Conservation (phyloP, 2,797 vertebrate genomes). For the Cottoperca gobio region DNA sequence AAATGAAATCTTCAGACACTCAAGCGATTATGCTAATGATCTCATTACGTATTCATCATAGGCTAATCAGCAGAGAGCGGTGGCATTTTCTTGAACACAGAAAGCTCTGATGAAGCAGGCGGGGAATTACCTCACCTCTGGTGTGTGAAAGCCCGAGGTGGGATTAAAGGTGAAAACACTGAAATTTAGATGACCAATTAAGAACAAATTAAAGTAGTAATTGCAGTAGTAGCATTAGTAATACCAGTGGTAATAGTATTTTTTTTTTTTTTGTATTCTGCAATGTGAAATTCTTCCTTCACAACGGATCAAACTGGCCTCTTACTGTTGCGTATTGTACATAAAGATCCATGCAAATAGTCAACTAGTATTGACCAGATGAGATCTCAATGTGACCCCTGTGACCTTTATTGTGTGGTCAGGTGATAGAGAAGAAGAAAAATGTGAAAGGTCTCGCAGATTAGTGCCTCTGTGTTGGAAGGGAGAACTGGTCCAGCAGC, state of each 20-base stretch:
- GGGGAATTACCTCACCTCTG: conserved; percentile 27
- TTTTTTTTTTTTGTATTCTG: neutral
- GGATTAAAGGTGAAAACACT: conserved; percentile 17
- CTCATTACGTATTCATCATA: conserved; percentile 74
- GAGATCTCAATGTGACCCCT: conserved; percentile 53
- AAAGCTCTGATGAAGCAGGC: conserved; percentile 58
- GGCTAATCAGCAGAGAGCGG: conserved; percentile 70
- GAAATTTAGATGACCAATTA: neutral
- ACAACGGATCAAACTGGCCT: neutral
- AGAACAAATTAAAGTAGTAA: neutral
- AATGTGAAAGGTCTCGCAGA: conserved; percentile 67
- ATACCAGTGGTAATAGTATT: neutral
- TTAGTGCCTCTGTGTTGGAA: conserved; percentile 67
- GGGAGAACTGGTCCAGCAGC: conserved; percentile 78
- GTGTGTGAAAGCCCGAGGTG: neutral
- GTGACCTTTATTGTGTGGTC: conserved; percentile 62
- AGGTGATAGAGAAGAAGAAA: conserved; percentile 49
- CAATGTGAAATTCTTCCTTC: neutral
- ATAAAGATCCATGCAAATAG: conserved; percentile 3
- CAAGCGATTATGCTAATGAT: conserved; percentile 82
- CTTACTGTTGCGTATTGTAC: conserved; percentile 4
- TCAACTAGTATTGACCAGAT: conserved; percentile 28
- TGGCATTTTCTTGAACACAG: conserved; percentile 63
- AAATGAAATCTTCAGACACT: conserved; percentile 80
- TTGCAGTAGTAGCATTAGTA: neutral